Base-by-base conservation (phyloP, 2,888 invertebrate genomes). In the Drosophila merina region DNA sequence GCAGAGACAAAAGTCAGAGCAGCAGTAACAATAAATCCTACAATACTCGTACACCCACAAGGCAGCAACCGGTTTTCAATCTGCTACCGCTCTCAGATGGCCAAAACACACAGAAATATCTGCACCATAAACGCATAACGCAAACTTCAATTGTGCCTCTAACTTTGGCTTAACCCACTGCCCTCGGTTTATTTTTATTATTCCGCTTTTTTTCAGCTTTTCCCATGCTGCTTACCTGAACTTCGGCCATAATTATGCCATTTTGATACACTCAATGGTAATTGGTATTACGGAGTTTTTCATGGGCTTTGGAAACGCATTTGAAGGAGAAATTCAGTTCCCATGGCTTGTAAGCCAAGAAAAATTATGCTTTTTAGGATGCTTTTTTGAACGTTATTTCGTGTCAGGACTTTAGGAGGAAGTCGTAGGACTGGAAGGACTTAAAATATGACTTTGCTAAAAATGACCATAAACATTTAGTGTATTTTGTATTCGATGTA, bases 101-200 rank as follows among this genome's bases (percentile, higher is more conserved):
- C 52, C 68, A 60, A 80, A 77, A 69, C 76, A 78, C 72, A 72
- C 56, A 67, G 72, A 74, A 63, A 67, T 76, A 49, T 40, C 57
- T 48, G 45, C 45, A 58, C 51, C 25, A 57, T 45, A 73, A 71
- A 63, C 63, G 75, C 67, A 63, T 64, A 55, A 57, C 64, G 59
- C 70, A 69, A 76, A 58, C 72, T 79, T 72, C 77, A 76, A 76
- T 74, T 76, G 80, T 58, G 69, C 28, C 69, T 45, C 50, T 48
- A 56, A 45, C 40, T 36, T 62, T 42, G 56, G 47, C 47, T 79
- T 82, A 82, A 84, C 81, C 81, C 85, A 84, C 77, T 82, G 84
- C 81, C 81, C 81, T 79, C 74, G 67, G 82, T 60, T 63, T 55
- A 9, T 36, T 51, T 66, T 66, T 63, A 28, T 28, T 28, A 47